These are phyloP conservation scores for Romanomermis culicivorax DNA, from an alignment of 2,888 invertebrate species.

Conservation along the genomic window DNA sequence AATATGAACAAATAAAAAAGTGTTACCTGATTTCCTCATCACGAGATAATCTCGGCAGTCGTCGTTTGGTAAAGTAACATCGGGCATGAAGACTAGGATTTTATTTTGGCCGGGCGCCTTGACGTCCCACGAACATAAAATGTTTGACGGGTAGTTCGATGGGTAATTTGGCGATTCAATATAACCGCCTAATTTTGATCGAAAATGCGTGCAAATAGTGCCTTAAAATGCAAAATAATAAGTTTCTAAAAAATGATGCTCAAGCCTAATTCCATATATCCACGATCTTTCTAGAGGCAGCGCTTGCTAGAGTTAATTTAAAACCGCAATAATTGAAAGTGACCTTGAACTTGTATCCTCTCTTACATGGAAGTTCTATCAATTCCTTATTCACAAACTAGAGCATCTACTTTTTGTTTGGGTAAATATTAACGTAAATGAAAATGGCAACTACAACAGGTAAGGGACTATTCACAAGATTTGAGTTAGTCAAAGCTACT, in stretches of 20 bases:
- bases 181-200: conserved; percentile 21
- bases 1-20: background rate
- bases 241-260: background rate
- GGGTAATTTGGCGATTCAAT: conserved; percentile 34
- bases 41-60: conserved; percentile 32
- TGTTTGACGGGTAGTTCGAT: conserved; percentile 31
- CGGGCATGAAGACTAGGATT: conserved; percentile 32
- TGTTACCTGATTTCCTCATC: conserved; percentile 30
- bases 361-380: too few relatives aligned
- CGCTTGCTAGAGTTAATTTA: too few relatives aligned
- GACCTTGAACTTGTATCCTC: too few relatives aligned
- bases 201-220: background rate
- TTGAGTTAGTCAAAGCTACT: too few relatives aligned
- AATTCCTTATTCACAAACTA: too few relatives aligned
- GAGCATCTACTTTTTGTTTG: too few relatives aligned
- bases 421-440: too few relatives aligned
- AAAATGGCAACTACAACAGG: too few relatives aligned
- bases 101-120: conserved; percentile 29
- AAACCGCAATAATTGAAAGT: too few relatives aligned
- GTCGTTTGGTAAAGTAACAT: conserved; percentile 28
- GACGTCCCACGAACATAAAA: conserved; percentile 32
- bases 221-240: background rate
- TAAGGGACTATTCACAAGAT: too few relatives aligned
- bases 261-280: too few relatives aligned
- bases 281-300: too few relatives aligned